A percentile compares a stretch with the other conserved stretches of the same genome.
Evolutionary conservation across 1,140 invertebrate species (phyloP).

Genomic region (Drosophila littoralis): DNA sequence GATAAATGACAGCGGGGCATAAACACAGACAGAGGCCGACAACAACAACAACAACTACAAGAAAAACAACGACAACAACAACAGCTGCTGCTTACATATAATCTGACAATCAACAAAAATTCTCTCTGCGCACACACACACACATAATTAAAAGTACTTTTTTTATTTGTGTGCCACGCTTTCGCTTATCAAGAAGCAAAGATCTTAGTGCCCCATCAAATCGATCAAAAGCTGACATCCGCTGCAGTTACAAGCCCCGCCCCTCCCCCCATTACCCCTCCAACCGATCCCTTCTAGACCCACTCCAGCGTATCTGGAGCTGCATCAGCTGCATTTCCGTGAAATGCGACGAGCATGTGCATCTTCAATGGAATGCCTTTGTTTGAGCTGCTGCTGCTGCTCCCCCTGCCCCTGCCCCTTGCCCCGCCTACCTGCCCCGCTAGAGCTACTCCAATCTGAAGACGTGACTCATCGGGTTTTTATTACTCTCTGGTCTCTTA

Average conservation of each 20-base stretch:
- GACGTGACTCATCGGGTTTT: conserved; percentile 65
- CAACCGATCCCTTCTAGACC: background rate
- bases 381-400: conserved; percentile 29
- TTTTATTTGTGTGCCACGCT: conserved; percentile 54
- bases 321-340: conserved; percentile 52
- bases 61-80: conserved; percentile 11
- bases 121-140: conserved; percentile 8
- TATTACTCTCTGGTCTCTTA: conserved; percentile 6
- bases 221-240: conserved; percentile 66
- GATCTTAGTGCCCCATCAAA: conserved; percentile 54
- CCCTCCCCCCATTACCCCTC: background rate
- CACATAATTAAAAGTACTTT: conserved; percentile 64
- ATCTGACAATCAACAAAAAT: conserved; percentile 38
- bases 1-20: conserved; percentile 70
- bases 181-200: conserved; percentile 68
- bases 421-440: no score
- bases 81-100: conserved; percentile 12
- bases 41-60: background rate
- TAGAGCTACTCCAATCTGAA: conserved; percentile 31
- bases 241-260: conserved; percentile 3
- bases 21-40: conserved; percentile 38
- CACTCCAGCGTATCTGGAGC: conserved; percentile 4
- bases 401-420: background rate
- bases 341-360: conserved; percentile 37
- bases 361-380: conserved; percentile 78